These are phyloP conservation scores for Tragelaphus buxtoni DNA, from an alignment of 2,113 vertebrate species.

Conservation along the genomic window DNA sequence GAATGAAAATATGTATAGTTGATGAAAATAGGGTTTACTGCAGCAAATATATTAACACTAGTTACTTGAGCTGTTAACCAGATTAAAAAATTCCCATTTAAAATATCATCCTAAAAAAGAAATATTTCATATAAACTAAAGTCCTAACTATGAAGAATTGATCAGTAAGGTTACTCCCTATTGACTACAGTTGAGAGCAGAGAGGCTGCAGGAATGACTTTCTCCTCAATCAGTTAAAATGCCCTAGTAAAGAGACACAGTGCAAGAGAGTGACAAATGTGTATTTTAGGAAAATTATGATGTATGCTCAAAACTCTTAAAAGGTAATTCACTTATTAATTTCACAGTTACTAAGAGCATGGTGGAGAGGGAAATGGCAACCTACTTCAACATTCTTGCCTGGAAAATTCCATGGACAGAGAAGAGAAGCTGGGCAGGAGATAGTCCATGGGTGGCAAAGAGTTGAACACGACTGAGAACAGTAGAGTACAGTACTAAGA, in stretches of 20 bases:
- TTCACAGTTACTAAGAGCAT: not conserved
- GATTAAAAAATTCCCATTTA: not conserved
- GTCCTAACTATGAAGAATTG: not conserved
- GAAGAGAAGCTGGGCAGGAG: not conserved
- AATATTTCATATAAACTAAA: not conserved
- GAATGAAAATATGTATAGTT: not conserved
- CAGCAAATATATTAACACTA: not conserved
- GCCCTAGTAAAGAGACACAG: not conserved
- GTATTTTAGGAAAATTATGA: not conserved
- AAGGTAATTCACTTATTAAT: not conserved
- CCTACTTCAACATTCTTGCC: not conserved
- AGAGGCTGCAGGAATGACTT: not conserved
- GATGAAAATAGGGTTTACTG: not conserved
- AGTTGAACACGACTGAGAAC: not conserved
- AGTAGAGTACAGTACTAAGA: not conserved
- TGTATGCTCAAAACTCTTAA: not conserved
- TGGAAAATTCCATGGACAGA: not conserved
- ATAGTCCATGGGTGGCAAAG: not conserved
- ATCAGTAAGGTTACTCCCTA: not conserved
- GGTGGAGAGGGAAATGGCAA: not conserved
- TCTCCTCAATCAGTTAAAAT: not conserved
- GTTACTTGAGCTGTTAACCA: not conserved
- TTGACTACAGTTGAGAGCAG: not conserved
- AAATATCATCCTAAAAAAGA: not conserved
- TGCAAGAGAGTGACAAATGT: not conserved